Base-by-base conservation (phyloP, 2,113 vertebrate species). In the Spea multiplicata region DNA sequence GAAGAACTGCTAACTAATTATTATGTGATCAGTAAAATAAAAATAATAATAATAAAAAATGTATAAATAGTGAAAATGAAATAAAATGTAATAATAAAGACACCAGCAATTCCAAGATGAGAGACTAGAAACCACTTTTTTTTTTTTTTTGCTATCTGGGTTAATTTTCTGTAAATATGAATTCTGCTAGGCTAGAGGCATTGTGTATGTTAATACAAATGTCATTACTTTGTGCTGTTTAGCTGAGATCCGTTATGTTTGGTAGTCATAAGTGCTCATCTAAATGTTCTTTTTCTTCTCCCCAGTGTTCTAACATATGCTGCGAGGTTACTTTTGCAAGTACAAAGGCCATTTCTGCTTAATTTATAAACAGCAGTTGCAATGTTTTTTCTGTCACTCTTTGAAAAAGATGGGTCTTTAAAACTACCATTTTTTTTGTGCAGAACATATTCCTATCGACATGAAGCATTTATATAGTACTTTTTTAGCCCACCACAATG, bases 291-390 rank as follows among this genome's bases (percentile, higher is more conserved):
- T 49, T 8, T 1, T 64, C 55, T 86, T 72, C 85, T 76, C 57
- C 57, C 68, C 53, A 82, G 62, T 81, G 67, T 9, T 66, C 82
- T 49, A 59, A 14, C 45, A 74, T 86, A n/a, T 82, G n/a, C 74
- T 81, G n/a, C 4, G 16, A 8, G 59, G 3, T 78, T 75, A 84
- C 46, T 80, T 5, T 82, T 52, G 5, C 74, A 9, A 73, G 86
- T 84, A 64, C 6, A 16, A 82, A 30, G 81, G 49, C 30, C 30
- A 30, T 73, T n/a, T 65, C 73, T 82, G 6, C 82, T 87, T 83
- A 76, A 71, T 82, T 83, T 45, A 10, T 84, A 64, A 74, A 50
- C 61, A 30, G 61, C 59, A 74, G 59, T 74, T 50, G 46, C 65
- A n/a, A 49, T 49, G 47, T 74, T n/a, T 82, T 13, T 70, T 5